Conservation (phyloP, 92 coral and sea anemone species). For the Zoanthus gigantus region DNA sequence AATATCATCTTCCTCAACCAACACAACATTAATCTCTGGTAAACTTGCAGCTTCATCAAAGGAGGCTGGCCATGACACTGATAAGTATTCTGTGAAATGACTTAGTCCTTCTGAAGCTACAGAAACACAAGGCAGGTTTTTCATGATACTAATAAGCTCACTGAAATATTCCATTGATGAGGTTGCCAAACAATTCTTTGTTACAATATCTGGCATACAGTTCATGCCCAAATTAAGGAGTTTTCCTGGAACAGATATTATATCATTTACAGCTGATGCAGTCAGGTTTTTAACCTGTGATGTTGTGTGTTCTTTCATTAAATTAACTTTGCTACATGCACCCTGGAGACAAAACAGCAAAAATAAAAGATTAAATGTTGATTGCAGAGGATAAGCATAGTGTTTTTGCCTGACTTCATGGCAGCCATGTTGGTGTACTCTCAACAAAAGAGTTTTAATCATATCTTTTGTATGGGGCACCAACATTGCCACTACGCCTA, state of each 20-base stretch:
- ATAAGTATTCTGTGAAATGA: slow-evolving; percentile 7
- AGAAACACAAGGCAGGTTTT: slow-evolving; percentile 1
- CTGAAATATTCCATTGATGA: slow-evolving; percentile 25
- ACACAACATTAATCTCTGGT: slow-evolving; percentile 27
- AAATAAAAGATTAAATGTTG: not conserved
- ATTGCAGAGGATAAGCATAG: not conserved
- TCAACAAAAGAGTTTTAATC: too few relatives aligned
- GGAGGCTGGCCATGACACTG: slow-evolving; percentile 6
- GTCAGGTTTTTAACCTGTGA: not conserved
- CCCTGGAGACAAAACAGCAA: not conserved
- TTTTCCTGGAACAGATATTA: slow-evolving; percentile 5
- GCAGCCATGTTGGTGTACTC: too few relatives aligned
- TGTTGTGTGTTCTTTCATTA: not conserved
- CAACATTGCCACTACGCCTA: too few relatives aligned
- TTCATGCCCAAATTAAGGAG: slow-evolving; percentile 5
- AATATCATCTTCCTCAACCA: slow-evolving; percentile 34
- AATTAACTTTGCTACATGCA: slow-evolving; percentile 4
- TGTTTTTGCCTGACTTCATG: too few relatives aligned
- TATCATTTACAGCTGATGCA: slow-evolving; percentile 11
- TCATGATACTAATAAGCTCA: not conserved
- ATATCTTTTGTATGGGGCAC: too few relatives aligned
- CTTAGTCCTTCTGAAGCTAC: slow-evolving; percentile 12
- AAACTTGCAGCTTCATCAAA: not conserved
- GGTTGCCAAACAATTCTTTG: not conserved
- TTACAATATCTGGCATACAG: slow-evolving; percentile 16